phyloP scores from a whole-genome alignment of 1,140 invertebrate species.

The Cotesia chilonis region DNA sequence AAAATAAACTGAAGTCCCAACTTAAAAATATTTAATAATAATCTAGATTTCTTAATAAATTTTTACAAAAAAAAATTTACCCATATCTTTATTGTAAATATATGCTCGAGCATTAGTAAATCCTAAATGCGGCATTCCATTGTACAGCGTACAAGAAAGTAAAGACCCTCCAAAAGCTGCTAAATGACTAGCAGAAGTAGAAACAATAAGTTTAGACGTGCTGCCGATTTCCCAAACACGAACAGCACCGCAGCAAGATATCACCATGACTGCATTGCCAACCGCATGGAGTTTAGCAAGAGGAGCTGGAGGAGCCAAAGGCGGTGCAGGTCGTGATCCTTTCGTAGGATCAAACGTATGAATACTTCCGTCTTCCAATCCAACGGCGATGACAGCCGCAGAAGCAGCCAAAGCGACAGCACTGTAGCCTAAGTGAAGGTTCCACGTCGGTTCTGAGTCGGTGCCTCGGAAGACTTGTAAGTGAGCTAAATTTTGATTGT shows the following conservation, averaged over 20 bases:
- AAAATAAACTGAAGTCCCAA: background rate
- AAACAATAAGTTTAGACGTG: constrained; percentile 56
- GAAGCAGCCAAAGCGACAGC: constrained; percentile 58
- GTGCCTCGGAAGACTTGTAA: constrained; percentile 68
- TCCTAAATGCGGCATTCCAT: constrained; percentile 62
- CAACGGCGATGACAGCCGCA: constrained; percentile 68
- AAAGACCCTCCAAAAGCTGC: constrained; percentile 56
- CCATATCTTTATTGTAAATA: constrained; percentile 63
- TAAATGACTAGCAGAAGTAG: constrained; percentile 60
- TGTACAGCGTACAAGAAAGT: constrained; percentile 57
- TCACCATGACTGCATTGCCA: constrained; percentile 61
- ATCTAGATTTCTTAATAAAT: constrained; percentile 4
- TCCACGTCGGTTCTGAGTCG: constrained; percentile 65
- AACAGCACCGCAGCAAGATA: constrained; percentile 62
- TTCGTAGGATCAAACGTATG: constrained; percentile 70
- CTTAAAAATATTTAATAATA: constrained; percentile 18
- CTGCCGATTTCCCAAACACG: constrained; percentile 62
- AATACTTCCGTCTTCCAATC: constrained; percentile 74
- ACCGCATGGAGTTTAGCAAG: constrained; percentile 63
- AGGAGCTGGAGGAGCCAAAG: constrained; percentile 71
- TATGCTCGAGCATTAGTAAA: constrained; percentile 62
- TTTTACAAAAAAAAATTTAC: constrained; percentile 41
- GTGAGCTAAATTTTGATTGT: constrained; percentile 56
- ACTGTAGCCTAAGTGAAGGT: constrained; percentile 59
- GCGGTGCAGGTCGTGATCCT: constrained; percentile 70